Percentiles rank a stretch among this genome's conserved stretches.
phyloP scores from a whole-genome alignment of 2,888 invertebrate species.

The Tanypteryx hageni region DNA sequence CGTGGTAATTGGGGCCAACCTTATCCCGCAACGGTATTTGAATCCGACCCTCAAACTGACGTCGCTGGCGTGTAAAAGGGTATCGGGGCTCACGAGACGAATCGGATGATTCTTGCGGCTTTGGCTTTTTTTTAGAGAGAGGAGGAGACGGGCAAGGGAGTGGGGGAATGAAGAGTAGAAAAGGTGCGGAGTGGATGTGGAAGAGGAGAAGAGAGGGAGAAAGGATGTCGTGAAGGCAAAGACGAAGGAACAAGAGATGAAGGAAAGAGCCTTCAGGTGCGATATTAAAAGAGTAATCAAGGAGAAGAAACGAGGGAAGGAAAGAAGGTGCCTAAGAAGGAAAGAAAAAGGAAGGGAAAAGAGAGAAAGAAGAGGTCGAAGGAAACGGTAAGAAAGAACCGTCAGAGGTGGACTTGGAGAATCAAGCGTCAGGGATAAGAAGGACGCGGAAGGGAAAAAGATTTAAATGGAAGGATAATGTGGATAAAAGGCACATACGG shows the following conservation, averaged over 20 bases:
- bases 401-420: background rate
- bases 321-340: background rate
- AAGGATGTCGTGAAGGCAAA: background rate
- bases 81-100: background rate
- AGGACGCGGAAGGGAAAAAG: background rate
- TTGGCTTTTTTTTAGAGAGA: background rate
- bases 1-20: background rate
- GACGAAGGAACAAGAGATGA: too few species aligned
- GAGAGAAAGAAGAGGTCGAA: background rate
- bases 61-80: slow-evolving; percentile 29
- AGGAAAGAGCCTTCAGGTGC: background rate
- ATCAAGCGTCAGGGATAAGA: background rate
- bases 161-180: background rate
- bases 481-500: too few species aligned
- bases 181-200: too few species aligned
- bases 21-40: slow-evolving; percentile 9
- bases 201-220: background rate
- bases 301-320: background rate
- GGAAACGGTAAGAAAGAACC: background rate
- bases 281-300: background rate
- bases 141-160: background rate
- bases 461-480: background rate
- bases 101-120: background rate
- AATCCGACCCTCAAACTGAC: slow-evolving; percentile 12
- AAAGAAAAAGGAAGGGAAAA: background rate